A percentile compares a stretch with the other conserved stretches of the same genome.
Evolutionary conservation across 2,888 invertebrate genomes (phyloP).

Genomic region (Drosophila cognata): DNA sequence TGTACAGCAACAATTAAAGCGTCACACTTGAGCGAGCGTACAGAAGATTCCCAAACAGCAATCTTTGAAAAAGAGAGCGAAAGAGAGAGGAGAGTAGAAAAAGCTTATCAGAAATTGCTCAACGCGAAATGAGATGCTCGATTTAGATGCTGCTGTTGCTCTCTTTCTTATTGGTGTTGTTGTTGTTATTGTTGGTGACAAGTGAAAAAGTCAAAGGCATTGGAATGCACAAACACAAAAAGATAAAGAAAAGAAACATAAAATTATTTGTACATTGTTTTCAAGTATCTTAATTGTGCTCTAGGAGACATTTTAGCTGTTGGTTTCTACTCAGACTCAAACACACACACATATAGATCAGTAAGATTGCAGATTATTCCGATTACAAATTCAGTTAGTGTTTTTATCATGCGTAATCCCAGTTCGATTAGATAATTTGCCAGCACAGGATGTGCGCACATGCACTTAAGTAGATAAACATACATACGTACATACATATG

Average conservation of each 20-base stretch:
- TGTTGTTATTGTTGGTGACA: conserved; percentile 37
- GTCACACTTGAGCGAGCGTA: conserved; percentile 70
- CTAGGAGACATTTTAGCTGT: conserved; percentile 15
- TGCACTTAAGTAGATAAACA: conserved; percentile 16
- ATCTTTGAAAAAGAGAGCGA: conserved; percentile 6
- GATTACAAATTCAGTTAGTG: conserved; percentile 29
- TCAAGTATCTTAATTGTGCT: conserved; percentile 20
- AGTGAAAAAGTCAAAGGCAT: conserved; percentile 54
- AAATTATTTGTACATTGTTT: conserved; percentile 25
- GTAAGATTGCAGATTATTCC: conserved; percentile 21
- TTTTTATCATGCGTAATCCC: conserved; percentile 33
- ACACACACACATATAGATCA: not conserved
- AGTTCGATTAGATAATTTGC: conserved; percentile 56
- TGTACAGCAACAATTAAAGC: conserved; percentile 60
- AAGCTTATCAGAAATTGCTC: conserved; percentile 55
- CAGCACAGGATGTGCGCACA: conserved; percentile 42
- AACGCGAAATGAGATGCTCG: conserved; percentile 26
- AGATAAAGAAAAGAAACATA: conserved; percentile 3
- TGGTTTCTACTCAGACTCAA: not conserved
- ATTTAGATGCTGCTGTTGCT: conserved; percentile 6
- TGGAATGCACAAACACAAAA: conserved; percentile 42
- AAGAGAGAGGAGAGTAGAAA: conserved; percentile 16
- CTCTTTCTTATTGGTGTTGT: conserved; percentile 2
- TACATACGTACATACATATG: not conserved
- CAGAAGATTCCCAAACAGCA: conserved; percentile 11